Base-by-base conservation (phyloP, 1,140 invertebrate species). In the Stegodyphus mimosarum region DNA sequence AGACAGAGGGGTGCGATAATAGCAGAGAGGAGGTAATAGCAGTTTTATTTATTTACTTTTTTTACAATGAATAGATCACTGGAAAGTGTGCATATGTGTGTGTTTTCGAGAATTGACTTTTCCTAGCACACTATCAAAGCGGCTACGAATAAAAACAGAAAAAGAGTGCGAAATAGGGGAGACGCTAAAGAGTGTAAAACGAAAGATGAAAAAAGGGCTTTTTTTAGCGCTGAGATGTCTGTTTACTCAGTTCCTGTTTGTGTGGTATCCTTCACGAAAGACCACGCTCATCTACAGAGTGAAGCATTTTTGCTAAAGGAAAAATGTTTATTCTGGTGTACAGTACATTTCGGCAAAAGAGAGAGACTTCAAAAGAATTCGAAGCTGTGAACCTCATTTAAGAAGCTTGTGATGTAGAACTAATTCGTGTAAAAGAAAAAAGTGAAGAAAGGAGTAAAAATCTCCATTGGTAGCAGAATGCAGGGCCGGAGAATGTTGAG, bases 321-420 rank as follows among this genome's bases (percentile, higher is more conserved):
- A 15, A 60, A 49, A 52, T 76, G 81, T 84, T 84, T 76, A 84
- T 75, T 50, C 50, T 52, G 52, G n/a, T 55, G 18, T 18, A 73
- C 10, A 84, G 6, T 13, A 50, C n/a, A 48, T 72, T 10, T 50
- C 51, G 7, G 10, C 10, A 13, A 13, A 9, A 7, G 71, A 49
- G n/a, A 13, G 64, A 7, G 63, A 84, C 81, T 60, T 84, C 72
- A 84, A 84, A 84, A 60, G 66, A 60, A 53, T 17, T 15, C 55
- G 49, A 84, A 76, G 51, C 50, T 75, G 60, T 84, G 81, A 84
- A 75, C 63, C 73, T 84, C 81, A 84, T 84, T 84, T 76, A 76
- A 75, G 73, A 75, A 75, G 33, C 51, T 75, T 11, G 60, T 55
- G 81, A 70, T 55, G 73, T 60, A 60, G 64, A 75, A 84, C 49